Evolutionary conservation across 2,888 invertebrate genomes (phyloP).

Genomic region (Limenitis camilla): DNA sequence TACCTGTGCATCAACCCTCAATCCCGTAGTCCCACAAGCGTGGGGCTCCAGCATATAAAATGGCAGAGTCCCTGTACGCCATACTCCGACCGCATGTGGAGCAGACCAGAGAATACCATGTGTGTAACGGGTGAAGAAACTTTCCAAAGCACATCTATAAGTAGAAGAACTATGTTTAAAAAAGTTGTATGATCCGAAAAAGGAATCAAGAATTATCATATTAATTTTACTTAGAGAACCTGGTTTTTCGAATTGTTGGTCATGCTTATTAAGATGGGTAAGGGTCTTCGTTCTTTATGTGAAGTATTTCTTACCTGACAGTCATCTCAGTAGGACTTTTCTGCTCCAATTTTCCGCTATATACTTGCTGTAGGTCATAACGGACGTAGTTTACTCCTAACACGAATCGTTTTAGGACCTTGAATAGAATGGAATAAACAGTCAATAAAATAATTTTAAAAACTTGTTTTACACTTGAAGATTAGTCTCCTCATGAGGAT

Average conservation of each 20-base stretch:
- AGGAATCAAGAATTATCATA: too few species aligned
- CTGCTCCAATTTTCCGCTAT: conserved; percentile 64
- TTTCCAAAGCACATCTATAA: conserved; percentile 57
- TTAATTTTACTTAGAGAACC: too few species aligned
- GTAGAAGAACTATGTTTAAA: neutral
- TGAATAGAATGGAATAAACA: too few species aligned
- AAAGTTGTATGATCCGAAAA: too few species aligned
- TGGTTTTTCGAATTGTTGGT: too few species aligned
- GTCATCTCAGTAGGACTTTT: conserved; percentile 52
- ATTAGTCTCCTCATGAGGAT: too few species aligned
- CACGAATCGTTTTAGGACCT: conserved; percentile 58
- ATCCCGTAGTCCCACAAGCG: conserved; percentile 55
- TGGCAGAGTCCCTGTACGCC: conserved; percentile 48
- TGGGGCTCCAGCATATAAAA: conserved; percentile 66
- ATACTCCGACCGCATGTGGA: conserved; percentile 57
- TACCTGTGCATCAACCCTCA: conserved; percentile 53
- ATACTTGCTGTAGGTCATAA: conserved; percentile 59
- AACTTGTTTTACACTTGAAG: too few species aligned
- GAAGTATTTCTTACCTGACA: conserved; percentile 61
- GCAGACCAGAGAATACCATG: conserved; percentile 72
- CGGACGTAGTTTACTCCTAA: conserved; percentile 62
- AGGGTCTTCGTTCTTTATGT: too few species aligned
- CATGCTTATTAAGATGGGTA: too few species aligned
- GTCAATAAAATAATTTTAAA: too few species aligned
- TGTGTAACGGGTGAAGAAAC: conserved; percentile 72